A percentile compares a stretch with the other conserved stretches of the same genome.
These are phyloP conservation scores for Euspilapteryx auroguttella DNA, from an alignment of 2,888 invertebrate genomes.

Conservation along the genomic window DNA sequence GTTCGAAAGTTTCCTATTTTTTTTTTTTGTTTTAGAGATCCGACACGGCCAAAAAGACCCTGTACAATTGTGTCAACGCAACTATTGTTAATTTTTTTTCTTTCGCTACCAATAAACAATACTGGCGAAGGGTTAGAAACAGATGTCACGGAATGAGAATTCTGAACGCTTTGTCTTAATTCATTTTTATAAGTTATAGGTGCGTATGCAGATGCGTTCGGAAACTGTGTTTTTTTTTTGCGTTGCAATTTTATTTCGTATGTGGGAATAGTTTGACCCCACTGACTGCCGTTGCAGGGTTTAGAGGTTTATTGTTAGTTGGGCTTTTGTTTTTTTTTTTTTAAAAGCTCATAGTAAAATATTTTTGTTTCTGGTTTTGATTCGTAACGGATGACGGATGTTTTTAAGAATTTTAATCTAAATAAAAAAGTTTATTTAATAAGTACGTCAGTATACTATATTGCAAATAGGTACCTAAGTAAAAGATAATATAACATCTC, in stretches of 20 bases:
- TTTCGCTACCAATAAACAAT: slow-evolving; percentile 40
- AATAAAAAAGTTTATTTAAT: too few relatives aligned
- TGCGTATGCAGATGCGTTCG: slow-evolving; percentile 21
- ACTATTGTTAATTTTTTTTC: slow-evolving; percentile 25
- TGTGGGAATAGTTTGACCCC: slow-evolving; percentile 48
- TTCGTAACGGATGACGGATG: too few relatives aligned
- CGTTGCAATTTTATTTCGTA: slow-evolving; percentile 19
- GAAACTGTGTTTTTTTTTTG: slow-evolving; percentile 46
- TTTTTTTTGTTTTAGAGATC: slow-evolving; percentile 59
- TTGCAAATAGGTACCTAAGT: too few relatives aligned
- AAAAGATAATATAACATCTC: too few relatives aligned
- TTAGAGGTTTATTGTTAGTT: slow-evolving; percentile 26
- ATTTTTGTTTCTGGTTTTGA: too few relatives aligned
- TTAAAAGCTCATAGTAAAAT: too few relatives aligned
- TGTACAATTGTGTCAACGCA: slow-evolving; percentile 49
- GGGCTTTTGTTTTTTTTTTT: slow-evolving; percentile 25
- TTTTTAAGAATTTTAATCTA: too few relatives aligned
- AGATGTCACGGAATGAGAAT: slow-evolving; percentile 27
- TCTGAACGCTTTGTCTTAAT: slow-evolving; percentile 29
- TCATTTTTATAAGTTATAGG: slow-evolving; percentile 14
- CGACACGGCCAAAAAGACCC: too few relatives aligned
- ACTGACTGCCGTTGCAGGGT: slow-evolving; percentile 24
- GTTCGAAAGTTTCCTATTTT: slow-evolving; percentile 44
- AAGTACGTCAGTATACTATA: too few relatives aligned
- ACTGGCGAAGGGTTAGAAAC: slow-evolving; percentile 25